phyloP scores from a whole-genome alignment of 2,113 vertebrate genomes.

The Aptenodytes patagonicus region DNA sequence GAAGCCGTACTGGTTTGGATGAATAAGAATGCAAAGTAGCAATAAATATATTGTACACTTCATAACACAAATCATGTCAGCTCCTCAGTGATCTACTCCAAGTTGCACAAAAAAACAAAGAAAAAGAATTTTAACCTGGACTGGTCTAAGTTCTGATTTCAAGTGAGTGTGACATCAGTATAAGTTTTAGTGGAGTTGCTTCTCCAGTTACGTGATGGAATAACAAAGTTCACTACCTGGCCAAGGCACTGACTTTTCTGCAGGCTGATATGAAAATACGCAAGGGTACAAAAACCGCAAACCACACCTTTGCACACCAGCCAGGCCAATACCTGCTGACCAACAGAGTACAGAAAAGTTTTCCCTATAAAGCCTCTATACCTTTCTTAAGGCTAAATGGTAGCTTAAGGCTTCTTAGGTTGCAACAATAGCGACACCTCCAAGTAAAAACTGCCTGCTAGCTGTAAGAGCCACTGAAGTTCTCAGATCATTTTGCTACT shows the following conservation, averaged over 20 bases:
- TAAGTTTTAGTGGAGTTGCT: background rate
- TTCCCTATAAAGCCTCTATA: background rate
- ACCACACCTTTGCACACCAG: background rate
- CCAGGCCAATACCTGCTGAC: background rate
- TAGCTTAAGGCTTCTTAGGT: background rate
- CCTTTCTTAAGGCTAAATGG: background rate
- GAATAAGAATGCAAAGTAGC: background rate
- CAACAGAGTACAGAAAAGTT: background rate
- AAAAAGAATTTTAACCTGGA: background rate
- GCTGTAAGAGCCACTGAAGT: background rate
- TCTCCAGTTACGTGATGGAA: background rate
- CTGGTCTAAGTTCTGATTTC: background rate
- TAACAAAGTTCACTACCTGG: background rate
- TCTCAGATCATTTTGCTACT: background rate
- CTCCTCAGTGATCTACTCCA: background rate
- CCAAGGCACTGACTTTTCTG: background rate
- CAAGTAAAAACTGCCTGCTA: background rate
- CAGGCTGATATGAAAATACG: background rate
- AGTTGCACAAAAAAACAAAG: background rate
- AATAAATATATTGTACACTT: background rate
- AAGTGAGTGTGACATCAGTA: background rate
- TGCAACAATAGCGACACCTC: background rate
- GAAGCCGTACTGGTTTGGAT: background rate
- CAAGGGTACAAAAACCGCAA: background rate
- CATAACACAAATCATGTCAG: background rate